Evolutionary conservation across 2,888 invertebrate genomes (phyloP).

Genomic region (Neoaliturus tenellus): DNA sequence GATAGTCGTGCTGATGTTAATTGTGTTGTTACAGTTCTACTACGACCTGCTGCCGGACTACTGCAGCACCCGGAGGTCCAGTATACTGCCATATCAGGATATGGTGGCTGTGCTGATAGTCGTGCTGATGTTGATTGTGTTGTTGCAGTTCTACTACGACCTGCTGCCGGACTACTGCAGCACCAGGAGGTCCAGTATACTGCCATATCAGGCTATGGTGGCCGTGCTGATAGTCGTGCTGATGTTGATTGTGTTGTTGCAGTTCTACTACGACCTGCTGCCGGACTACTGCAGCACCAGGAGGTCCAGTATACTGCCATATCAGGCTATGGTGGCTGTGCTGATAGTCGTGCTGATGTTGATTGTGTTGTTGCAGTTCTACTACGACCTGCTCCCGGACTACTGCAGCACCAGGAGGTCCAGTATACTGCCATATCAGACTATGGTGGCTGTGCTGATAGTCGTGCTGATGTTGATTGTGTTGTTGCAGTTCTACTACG

Average conservation of each 20-base stretch:
- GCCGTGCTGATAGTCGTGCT: too few species aligned
- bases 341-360: too few species aligned
- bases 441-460: slow-evolving; percentile 75
- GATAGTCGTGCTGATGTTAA: too few species aligned
- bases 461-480: too few species aligned
- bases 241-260: slow-evolving; percentile 70
- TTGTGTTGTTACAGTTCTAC: slow-evolving; percentile 74
- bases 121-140: too few species aligned
- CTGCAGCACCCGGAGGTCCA: slow-evolving; percentile 75
- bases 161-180: slow-evolving; percentile 83
- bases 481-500: slow-evolving; percentile 75
- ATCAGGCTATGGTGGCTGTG: slow-evolving; percentile 76
- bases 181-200: slow-evolving; percentile 73
- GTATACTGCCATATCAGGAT: slow-evolving; percentile 77
- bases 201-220: slow-evolving; percentile 76
- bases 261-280: slow-evolving; percentile 78
- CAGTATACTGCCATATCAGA: slow-evolving; percentile 77
- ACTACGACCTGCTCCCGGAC: slow-evolving; percentile 79
- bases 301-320: slow-evolving; percentile 75
- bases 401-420: slow-evolving; percentile 76
- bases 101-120: slow-evolving; percentile 76
- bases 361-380: slow-evolving; percentile 75
- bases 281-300: slow-evolving; percentile 80
- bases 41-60: slow-evolving; percentile 81
- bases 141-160: slow-evolving; percentile 76